Evolutionary conservation across 2,888 invertebrate genomes (phyloP), one percentile per base, ranked within the genome.

Genomic region (Xestia xanthographa): DNA sequence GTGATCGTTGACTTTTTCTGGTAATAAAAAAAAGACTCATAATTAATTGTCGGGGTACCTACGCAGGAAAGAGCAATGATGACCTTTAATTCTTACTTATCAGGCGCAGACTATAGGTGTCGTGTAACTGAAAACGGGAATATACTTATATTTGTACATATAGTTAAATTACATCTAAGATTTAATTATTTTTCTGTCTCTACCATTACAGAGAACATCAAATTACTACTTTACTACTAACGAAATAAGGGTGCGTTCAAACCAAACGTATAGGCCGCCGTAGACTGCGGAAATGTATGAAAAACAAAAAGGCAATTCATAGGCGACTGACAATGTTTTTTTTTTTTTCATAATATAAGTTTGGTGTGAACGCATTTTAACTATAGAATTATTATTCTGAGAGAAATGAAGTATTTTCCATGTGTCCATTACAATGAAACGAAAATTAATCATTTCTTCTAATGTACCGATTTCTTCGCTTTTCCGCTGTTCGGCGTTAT

Each of bases 391-490:
- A 22, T 58, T 43, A n/a, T 22, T 29, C 5, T 34, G 11, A 60
- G 20, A 34, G 34, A 60, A 60, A 9, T 14, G 2, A 65, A 50
- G 34, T 83, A 80, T 83, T 83, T 83, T 83, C 80, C 84, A 83
- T 72, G 53, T 80, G 68, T 66, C 12, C 56, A 60, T 60, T 17
- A 34, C 17, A 38, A 26, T 6, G 0, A 22, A 14, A 0, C 3
- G 22, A 38, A 38, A 26, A 58, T 5, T 2, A 34, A 5, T 26
- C 17, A 12, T 41, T 53, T n/a, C 45, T 38, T 38, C 3, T 5
- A 11, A 26, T 22, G 0, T 12, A 12, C 9, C 22, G 3, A 8
- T 20, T 14, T 8, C 41, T n/a, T 41, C 5, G 45, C 5, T 38
- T 29, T 41, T 34, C 9, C n/a, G 48, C 9, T 4, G 8, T 4